These are phyloP conservation scores for Eustalomyia histrio DNA, from an alignment of 2,888 invertebrate genomes.

Conservation along the genomic window DNA sequence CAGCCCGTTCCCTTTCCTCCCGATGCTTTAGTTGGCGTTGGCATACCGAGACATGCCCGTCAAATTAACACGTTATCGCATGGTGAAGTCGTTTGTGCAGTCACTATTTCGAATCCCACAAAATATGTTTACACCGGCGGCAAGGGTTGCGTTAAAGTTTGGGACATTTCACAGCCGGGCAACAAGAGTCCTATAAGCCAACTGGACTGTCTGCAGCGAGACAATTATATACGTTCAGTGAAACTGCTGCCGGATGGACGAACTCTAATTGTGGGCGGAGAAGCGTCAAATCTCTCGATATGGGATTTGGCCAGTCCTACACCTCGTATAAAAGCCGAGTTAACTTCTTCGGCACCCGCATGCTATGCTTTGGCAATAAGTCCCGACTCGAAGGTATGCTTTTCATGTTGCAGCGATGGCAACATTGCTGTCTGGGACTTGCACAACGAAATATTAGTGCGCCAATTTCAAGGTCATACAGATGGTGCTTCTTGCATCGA, in stretches of 20 bases:
- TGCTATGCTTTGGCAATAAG: constrained; percentile 99
- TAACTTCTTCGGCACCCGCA: constrained; percentile 95
- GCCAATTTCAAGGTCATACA: constrained; percentile 97
- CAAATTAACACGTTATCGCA: constrained; percentile 94
- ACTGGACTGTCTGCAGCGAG: constrained; percentile 94
- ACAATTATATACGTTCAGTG: constrained; percentile 97
- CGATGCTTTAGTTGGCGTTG: constrained; percentile 95
- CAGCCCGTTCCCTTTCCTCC: constrained; percentile 97
- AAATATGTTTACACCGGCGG: constrained; percentile 98
- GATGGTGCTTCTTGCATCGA: constrained; percentile 99
- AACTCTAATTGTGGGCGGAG: constrained; percentile 97
- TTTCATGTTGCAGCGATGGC: constrained; percentile 99
- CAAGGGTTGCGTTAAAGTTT: constrained; percentile 95
- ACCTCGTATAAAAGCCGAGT: constrained; percentile 94
- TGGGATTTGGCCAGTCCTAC: constrained; percentile 97
- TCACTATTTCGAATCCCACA: constrained; percentile 92
- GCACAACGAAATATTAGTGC: constrained; percentile 93
- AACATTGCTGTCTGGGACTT: constrained; percentile 98
- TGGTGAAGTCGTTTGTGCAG: constrained; percentile 98
- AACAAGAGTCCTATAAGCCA: constrained; percentile 90
- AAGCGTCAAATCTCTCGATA: constrained; percentile 95
- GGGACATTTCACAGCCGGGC: constrained; percentile 88
- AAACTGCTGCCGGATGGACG: constrained; percentile 96
- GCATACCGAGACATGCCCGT: constrained; percentile 94
- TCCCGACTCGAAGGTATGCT: constrained; percentile 98